Conservation (phyloP, 2,113 vertebrate genomes). For the Sphyrna mokarran region DNA sequence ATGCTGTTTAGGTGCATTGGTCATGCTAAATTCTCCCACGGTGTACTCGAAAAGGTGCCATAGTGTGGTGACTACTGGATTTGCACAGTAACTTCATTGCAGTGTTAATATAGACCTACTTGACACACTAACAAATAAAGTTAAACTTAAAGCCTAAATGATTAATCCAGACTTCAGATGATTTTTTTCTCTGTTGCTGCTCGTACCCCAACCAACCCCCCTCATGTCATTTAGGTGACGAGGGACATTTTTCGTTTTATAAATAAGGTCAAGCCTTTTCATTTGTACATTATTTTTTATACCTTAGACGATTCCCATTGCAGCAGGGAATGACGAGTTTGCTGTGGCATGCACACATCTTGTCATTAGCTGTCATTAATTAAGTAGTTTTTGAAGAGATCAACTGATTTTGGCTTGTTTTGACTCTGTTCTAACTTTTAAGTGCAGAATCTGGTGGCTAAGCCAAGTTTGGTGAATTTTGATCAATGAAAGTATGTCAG, state of each 20-base stretch:
- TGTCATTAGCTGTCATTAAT: neutral
- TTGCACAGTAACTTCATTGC: too few relatives aligned
- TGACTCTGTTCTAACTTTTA: neutral
- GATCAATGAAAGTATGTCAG: neutral
- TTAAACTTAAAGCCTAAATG: too few relatives aligned
- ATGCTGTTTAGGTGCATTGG: too few relatives aligned
- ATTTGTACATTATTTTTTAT: neutral
- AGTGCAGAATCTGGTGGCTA: neutral
- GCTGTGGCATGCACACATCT: neutral
- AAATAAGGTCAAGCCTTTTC: neutral
- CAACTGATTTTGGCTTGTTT: conserved; percentile 21
- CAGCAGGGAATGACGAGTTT: neutral
- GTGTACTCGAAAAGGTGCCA: too few relatives aligned
- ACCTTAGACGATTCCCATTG: neutral
- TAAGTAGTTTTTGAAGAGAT: neutral
- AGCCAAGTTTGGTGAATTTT: neutral
- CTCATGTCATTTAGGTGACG: neutral
- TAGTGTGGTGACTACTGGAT: too few relatives aligned
- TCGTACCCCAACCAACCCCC: neutral
- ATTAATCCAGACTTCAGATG: neutral
- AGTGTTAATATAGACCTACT: too few relatives aligned
- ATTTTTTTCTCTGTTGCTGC: neutral
- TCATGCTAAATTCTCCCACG: too few relatives aligned
- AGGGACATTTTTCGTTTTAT: neutral
- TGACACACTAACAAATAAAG: too few relatives aligned